phyloP scores from a whole-genome alignment of 2,797 vertebrate genomes.

The Vireo griseus region DNA sequence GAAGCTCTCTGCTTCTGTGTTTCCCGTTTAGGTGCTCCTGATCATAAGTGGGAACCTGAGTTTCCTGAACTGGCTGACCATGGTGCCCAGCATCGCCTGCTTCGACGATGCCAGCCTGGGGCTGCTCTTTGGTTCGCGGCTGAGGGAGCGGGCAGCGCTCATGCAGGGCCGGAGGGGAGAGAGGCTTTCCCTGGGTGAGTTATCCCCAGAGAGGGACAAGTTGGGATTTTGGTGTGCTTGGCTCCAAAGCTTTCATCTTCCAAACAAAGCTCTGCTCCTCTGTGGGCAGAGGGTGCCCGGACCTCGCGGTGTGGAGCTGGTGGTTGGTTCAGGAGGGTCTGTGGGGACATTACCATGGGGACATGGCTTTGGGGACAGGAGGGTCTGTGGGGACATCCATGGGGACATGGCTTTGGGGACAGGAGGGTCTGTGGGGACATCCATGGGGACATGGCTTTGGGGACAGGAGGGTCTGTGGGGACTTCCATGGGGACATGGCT shows the following conservation, averaged over 20 bases:
- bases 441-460: too few species aligned
- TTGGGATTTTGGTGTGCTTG: rapidly evolving
- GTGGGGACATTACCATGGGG: not conserved
- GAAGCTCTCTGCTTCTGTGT: not conserved
- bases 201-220: rapidly evolving
- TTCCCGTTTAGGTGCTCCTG: slow-evolving; percentile 77
- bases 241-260: rapidly evolving
- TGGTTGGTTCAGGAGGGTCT: not conserved
- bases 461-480: too few species aligned
- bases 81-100: slow-evolving; percentile 90
- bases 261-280: not conserved
- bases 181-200: slow-evolving; percentile 62
- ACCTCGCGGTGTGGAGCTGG: rapidly evolving
- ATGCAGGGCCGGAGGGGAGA: slow-evolving; percentile 20
- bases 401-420: too few species aligned
- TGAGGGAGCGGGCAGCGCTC: slow-evolving; percentile 62
- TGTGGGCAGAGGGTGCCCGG: not conserved
- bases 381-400: too few species aligned
- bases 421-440: too few species aligned
- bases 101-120: slow-evolving; percentile 85
- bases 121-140: slow-evolving; percentile 74
- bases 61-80: slow-evolving; percentile 96
- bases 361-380: not conserved
- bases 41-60: slow-evolving; percentile 93
- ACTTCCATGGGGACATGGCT: too few species aligned